Conservation (phyloP, 2,888 invertebrate genomes). For the Heterodera filipjevi region DNA sequence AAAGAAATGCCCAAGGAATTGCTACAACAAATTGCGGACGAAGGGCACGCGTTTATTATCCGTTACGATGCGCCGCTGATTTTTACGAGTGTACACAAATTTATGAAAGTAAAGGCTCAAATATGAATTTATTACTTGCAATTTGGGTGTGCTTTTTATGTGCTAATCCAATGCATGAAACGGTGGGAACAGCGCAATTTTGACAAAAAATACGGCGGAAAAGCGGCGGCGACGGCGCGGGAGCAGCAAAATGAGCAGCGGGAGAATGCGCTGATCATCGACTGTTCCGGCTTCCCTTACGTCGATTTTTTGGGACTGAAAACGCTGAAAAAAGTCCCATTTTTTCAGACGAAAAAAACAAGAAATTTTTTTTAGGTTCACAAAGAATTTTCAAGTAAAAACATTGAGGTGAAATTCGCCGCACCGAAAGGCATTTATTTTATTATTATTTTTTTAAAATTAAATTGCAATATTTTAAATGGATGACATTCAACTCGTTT, state of each 20-base stretch:
- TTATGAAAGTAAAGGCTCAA: constrained; percentile 48
- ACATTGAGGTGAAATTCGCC: constrained; percentile 55
- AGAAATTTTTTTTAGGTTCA: constrained; percentile 45
- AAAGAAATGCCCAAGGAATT: constrained; percentile 44
- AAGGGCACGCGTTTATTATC: constrained; percentile 57
- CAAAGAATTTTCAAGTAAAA: constrained; percentile 49
- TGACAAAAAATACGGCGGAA: constrained; percentile 13
- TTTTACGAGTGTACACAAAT: constrained; percentile 60
- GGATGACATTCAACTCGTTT: background rate
- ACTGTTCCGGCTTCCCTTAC: constrained; percentile 62
- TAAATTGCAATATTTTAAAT: background rate
- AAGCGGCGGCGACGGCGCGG: background rate
- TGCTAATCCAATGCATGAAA: constrained; percentile 38
- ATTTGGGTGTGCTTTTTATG: constrained; percentile 26
- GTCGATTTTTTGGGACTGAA: constrained; percentile 57
- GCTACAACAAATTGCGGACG: constrained; percentile 48
- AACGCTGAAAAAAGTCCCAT: constrained; percentile 49
- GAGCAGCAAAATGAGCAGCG: no score
- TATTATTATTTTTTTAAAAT: background rate
- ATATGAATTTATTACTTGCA: background rate
- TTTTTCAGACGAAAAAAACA: background rate
- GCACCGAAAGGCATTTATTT: constrained; percentile 50
- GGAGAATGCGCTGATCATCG: constrained; percentile 49
- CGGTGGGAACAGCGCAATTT: constrained; percentile 43
- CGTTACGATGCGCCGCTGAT: constrained; percentile 63